Evolutionary conservation across 1,140 invertebrate genomes (phyloP), one percentile per base, ranked within the genome.

Genomic region (Monomorium pharaonis): DNA sequence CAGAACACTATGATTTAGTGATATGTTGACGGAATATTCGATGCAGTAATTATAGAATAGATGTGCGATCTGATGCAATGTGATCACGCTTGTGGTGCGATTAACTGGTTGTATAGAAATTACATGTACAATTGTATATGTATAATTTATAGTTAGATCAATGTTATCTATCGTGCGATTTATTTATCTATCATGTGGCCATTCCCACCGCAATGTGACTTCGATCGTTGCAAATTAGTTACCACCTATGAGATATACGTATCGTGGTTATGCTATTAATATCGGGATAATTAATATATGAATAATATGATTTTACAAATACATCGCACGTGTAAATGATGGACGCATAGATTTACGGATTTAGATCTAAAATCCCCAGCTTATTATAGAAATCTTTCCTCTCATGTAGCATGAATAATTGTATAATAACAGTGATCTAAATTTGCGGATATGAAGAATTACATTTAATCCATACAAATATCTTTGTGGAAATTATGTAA

Each of bases 111-210:
- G 67, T 37, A 83, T 72, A 67, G 74, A 83, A 83, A 83, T 83
- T 83, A 74, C 67, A 74, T 24, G n/a, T 72, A 33, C 27, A 49
- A 24, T 18, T 33, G 9, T 30, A 47, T 63, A 58, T 74, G 14
- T 72, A 74, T 60, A 83, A 83, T 60, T 83, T 83, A 83, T 83
- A 83, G 78, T 83, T 83, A 56, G 49, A 83, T 74, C 78, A 83
- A 58, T 42, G n/a, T 60, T 83, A 83, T 83, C 78, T 83, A 83
- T 83, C 37, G 14, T 16, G 30, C 78, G 67, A 83, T 83, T 83
- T 83, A 83, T 83, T 69, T 72, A 58, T 83, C 67, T 56, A 27
- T 74, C 27, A 27, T 56, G 18, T n/a, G 24, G 44, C 51, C 37
- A 58, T 72, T 83, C 21, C 9, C 37, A 60, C 51, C 78, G 51